Evolutionary conservation across 2,888 invertebrate species (phyloP), one percentile per base, ranked within the genome.

Genomic region (Heliconius aoede): DNA sequence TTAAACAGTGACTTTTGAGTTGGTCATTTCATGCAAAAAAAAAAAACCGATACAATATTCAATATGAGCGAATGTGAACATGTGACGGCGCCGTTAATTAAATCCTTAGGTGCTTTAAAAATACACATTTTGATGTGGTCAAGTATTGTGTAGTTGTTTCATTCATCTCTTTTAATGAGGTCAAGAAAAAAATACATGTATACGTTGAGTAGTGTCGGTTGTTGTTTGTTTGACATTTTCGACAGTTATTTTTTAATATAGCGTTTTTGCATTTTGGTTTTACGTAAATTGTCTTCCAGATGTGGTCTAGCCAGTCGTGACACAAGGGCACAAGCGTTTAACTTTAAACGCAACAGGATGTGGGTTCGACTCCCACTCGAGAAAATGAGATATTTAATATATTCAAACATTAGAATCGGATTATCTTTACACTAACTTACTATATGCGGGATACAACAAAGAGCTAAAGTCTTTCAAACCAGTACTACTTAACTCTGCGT

Each of bases 91-190:
- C 13, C 24, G 65, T 69, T 69, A 69, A 69, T 69, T 69, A 69
- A 69, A 15, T 55, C 28, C n/a, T 46, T 55, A 51, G 64, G 15
- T 24, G 36, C 15, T 55, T 55, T 28, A 67, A 30, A 68, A 69
- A 46, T 28, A 26, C 11, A 68, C 28, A 28, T 30, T 69, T 55
- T n/a, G 55, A 69, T 55, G 55, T 55, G 69, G 69, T 69, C 30
- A 28, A 69, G 30, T 69, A 15, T 69, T 55, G 69, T 69, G 55
- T 69, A 55, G 69, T 51, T 55, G 32, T 69, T 55, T 69, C 69
- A 69, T 69, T 30, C 69, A 69, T 30, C 55, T 69, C 30, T n/a
- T 69, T 15, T 69, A 55, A 69, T 55, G 55, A 69, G 69, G 69
- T 32, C n/a, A 55, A 69, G 55, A 55, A 69, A 68, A 40, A 51